Evolutionary conservation across 2,888 invertebrate genomes (phyloP).

Genomic region (Apoda limacodes): DNA sequence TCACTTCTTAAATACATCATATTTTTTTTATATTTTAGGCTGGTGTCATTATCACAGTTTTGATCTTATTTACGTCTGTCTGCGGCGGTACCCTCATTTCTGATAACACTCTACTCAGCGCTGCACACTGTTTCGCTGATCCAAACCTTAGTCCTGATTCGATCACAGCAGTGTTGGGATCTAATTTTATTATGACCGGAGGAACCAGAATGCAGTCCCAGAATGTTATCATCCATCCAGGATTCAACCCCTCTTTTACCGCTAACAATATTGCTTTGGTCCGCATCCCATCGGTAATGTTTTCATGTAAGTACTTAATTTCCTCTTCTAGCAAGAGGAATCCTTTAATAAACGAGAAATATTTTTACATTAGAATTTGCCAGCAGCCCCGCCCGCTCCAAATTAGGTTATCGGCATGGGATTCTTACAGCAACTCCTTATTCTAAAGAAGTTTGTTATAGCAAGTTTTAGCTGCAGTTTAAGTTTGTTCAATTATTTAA

Average conservation of each 20-base stretch:
- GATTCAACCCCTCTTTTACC: slow-evolving; percentile 26
- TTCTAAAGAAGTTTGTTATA: no score
- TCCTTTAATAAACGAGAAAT: slow-evolving; percentile 8
- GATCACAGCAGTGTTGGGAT: slow-evolving; percentile 30
- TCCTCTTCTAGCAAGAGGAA: slow-evolving; percentile 7
- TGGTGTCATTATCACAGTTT: slow-evolving; percentile 28
- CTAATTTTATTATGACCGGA: slow-evolving; percentile 30
- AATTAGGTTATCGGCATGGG: no score
- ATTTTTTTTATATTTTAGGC: slow-evolving; percentile 22
- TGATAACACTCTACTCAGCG: slow-evolving; percentile 26
- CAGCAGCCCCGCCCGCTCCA: no score
- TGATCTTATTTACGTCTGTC: slow-evolving; percentile 22
- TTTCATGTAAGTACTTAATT: slow-evolving; percentile 26
- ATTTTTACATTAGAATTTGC: no score
- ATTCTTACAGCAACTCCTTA: no score
- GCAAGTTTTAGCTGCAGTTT: no score
- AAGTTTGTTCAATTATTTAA: slow-evolving; percentile 23
- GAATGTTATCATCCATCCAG: slow-evolving; percentile 23
- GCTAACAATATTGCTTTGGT: slow-evolving; percentile 34
- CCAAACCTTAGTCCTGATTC: slow-evolving; percentile 24
- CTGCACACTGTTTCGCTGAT: slow-evolving; percentile 32
- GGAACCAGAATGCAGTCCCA: slow-evolving; percentile 27
- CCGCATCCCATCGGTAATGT: slow-evolving; percentile 21
- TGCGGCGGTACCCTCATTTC: slow-evolving; percentile 32
- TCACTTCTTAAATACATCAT: neutral